Base-by-base conservation (phyloP, 2,888 invertebrate genomes). In the Galeruca laticollis region DNA sequence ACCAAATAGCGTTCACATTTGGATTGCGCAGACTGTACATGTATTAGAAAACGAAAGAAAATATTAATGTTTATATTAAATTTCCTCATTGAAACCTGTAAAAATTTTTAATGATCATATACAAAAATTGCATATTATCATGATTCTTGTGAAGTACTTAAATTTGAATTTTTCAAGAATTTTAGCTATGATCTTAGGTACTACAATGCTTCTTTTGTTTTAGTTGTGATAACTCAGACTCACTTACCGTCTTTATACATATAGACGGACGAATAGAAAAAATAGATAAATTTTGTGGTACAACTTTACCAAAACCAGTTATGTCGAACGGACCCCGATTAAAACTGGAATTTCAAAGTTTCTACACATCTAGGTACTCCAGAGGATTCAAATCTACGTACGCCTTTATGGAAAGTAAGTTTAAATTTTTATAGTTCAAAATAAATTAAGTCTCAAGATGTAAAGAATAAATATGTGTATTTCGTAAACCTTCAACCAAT, bases 261-360 rank as follows among this genome's bases (percentile, higher is more conserved):
- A 92, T 94, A 68, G 93, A 94, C 61, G 94, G 94, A 1, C 89
- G 94, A 77, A 90, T 94, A 87, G 95, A 96, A 82, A 92, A 94
- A 82, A 92, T 96, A 67, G 95, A 95, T 80, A 92, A 92, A 31
- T 94, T 94, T 82, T 98, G 98, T 83, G 97, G 96, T 8, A 89
- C 89, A 43, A 90, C 91, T 74, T 85, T 93, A 63, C 97, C 97
- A 0, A 93, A 93, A 76, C 95, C 95, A 68, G 89, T 98, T 75
- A 98, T 98, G 97, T 98, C 97, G 69, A 95, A 93, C 82, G 95
- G 95, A 51, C 93, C 94, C 60, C 90, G 93, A 80, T 87, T 98
- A 82, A 91, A 94, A 83, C 86, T 98, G 68, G 95, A 96, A 85
- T 97, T 97, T 84, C 89, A 91, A 71, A 95, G 95, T 59, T 88